Evolutionary conservation across 2,888 invertebrate genomes (phyloP), one percentile per base, ranked within the genome.

Genomic region (Phrixothrix hirtus): DNA sequence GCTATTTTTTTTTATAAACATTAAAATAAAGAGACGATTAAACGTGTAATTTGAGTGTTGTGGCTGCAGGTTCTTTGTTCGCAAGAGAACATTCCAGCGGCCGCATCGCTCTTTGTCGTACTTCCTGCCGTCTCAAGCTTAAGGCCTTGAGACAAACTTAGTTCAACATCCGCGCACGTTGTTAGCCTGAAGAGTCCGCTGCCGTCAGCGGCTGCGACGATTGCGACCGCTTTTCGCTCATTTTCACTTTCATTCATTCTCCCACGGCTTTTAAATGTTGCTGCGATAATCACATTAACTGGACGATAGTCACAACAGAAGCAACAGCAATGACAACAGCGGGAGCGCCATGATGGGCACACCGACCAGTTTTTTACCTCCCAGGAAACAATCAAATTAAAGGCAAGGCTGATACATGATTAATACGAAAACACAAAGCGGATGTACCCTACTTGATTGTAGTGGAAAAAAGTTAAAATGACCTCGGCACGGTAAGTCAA

Each of bases 121-220:
- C 65, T 65, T 66, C 66, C 66, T 66, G 65, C 60, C 64, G 58
- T 66, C 68, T 64, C 67, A 67, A 61, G 58, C 62, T 43, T 57
- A 62, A 73, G 75, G 71, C 75, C 75, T 75, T 75, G 75, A 75
- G 75, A 75, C 75, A 70, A 72, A 74, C 75, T 75, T 75, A 75
- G 75, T 76, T 76, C 76, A 75, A 76, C 73, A 76, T 76, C 76
- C 76, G 75, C 69, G 65, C 63, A 59, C 57, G 61, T 54, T 57
- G 64, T 58, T 58, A 54, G 62, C 57, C 62, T 51, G 58, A 61
- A 63, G 60, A 60, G 58, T 54, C 53, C 58, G 36, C 21, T 38
- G 50, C 53, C 39, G 35, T 50, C 53, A 36, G 48, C 45, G 44
- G 51, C 55, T 35, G 49, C 44, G 34, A 41, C 46, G 41, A 37